phyloP scores from a whole-genome alignment of 2,888 invertebrate species.

The Ethmia dodecea region DNA sequence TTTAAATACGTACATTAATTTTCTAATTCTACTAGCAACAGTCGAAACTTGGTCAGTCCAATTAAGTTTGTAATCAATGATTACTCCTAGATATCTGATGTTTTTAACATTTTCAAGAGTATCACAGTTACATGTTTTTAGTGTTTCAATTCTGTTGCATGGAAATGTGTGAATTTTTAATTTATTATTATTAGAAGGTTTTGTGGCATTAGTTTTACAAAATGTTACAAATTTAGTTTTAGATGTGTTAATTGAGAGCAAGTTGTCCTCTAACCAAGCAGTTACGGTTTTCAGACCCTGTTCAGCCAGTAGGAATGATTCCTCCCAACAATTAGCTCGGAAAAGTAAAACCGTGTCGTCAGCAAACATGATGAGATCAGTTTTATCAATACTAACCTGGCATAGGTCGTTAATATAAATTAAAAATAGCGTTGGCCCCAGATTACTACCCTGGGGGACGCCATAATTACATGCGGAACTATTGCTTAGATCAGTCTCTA shows the following conservation, averaged over 20 bases:
- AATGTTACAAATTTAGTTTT: not conserved
- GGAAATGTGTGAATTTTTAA: not conserved
- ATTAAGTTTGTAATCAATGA: too few species aligned
- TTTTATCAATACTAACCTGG: not conserved
- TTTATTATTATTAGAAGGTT: not conserved
- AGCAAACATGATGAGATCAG: conserved; percentile 7
- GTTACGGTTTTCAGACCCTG: not conserved
- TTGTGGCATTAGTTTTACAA: not conserved
- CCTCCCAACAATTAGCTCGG: not conserved
- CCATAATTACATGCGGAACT: conserved; percentile 2
- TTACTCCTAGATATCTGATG: too few species aligned
- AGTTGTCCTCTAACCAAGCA: not conserved
- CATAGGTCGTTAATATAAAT: conserved; percentile 11
- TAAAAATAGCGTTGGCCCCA: conserved; percentile 9
- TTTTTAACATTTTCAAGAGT: too few species aligned
- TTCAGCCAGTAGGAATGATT: not conserved
- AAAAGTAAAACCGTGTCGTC: conserved; percentile 12
- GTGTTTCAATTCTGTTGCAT: too few species aligned
- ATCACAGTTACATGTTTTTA: too few species aligned
- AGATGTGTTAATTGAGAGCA: not conserved
- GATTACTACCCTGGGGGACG: conserved; percentile 12
- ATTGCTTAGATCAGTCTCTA: conserved; percentile 2
- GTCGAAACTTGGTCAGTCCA: too few species aligned
- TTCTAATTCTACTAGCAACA: too few species aligned
- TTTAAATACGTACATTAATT: too few species aligned